Base-by-base conservation (phyloP, 2,797 vertebrate genomes). In the Falco naumanni region DNA sequence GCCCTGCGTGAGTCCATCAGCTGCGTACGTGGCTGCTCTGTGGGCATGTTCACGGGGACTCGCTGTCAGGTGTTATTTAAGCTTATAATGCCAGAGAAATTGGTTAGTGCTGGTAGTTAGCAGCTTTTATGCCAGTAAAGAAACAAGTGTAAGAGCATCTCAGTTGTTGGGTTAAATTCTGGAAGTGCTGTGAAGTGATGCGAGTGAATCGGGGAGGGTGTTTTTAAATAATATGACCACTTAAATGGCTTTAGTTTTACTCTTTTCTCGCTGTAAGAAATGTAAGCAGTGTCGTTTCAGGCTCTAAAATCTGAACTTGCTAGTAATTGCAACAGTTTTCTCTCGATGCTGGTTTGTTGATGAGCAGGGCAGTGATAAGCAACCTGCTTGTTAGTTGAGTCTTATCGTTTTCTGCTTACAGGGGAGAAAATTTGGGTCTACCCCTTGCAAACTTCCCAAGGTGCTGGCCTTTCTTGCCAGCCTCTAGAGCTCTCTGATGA, bases 1-100 rank as follows among this genome's bases (percentile, higher is more conserved):
- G 97, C 93, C 90, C 91, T 82, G 87, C 37, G 5, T 84, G 94
- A 94, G 95, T 95, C 94, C 93, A 87, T 97, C 95, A 97, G 93
- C 95, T 86, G 71, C 16, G 59, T 54, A 16, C 9, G 4, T 0
- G 20, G 92, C 93, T 68, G 80, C 95, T 97, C 96, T 84, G 87
- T 93, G 82, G 88, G 68, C 89, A 90, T 79, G 63, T 96, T 97
- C 51, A 17, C 9, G 5, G 74, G 61, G 94, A 95, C 83, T 93
- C 3, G 45, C 95, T 96, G 94, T 93, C 66, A 93, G 90, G 71
- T 94, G 87, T 47, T 89, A 63, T 81, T 95, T 80, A 64, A 95
- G 77, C 71, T 95, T 81, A 26, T 69, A 69, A 89, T 92, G 47
- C 93, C 14, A 34, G 78, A 94, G 69, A 86, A 90, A 82, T 84